A percentile compares a stretch with the other conserved stretches of the same genome.
Conservation (phyloP, 2,797 vertebrate species). For the Tympanoctomys barrerae region DNA sequence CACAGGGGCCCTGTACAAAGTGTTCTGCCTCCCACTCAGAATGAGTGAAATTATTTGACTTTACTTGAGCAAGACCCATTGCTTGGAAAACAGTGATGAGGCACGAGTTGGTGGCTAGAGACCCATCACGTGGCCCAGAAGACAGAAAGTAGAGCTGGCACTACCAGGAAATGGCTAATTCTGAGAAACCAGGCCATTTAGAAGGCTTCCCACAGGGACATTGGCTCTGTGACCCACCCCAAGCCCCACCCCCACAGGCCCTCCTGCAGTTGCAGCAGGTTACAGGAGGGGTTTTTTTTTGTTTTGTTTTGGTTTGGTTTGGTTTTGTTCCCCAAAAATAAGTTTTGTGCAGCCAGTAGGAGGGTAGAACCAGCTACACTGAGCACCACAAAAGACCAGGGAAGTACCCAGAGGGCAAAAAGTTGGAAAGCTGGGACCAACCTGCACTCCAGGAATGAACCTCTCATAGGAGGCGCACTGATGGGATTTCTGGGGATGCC, state of each 20-base stretch:
- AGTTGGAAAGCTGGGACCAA: not conserved
- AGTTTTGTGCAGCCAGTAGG: not conserved
- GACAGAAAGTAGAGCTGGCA: not conserved
- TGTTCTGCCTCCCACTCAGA: not conserved
- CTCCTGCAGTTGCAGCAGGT: not conserved
- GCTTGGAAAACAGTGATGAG: not conserved
- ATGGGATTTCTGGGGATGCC: not conserved
- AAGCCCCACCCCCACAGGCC: too few relatives aligned
- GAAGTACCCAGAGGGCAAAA: not conserved
- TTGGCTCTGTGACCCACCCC: not conserved
- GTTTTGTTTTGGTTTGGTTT: too few relatives aligned
- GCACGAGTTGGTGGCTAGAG: not conserved
- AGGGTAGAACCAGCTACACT: not conserved
- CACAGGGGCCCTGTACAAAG: not conserved
- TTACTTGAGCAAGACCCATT: not conserved
- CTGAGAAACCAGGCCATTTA: not conserved
- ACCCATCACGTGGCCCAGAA: not conserved
- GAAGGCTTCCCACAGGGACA: not conserved
- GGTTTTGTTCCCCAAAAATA: not conserved
- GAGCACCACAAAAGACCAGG: not conserved
- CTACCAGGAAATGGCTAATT: not conserved
- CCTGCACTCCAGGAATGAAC: not conserved
- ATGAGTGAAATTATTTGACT: not conserved
- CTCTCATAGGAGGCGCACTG: rapidly evolving
- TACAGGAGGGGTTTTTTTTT: not conserved